Base-by-base conservation (phyloP, 2,797 vertebrate species). In the Botia almorhae region DNA sequence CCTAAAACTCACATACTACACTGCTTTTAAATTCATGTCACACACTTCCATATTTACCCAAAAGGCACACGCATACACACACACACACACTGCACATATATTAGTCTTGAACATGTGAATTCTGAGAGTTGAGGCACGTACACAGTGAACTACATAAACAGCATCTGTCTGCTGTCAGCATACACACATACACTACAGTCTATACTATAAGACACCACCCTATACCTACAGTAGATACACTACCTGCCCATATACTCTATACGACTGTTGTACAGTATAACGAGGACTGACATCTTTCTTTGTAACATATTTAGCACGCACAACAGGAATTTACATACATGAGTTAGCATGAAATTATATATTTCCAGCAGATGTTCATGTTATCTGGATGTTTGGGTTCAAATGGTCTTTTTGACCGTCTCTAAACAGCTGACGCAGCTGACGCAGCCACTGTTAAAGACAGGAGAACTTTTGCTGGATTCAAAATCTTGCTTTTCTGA, bases 101-200 rank as follows among this genome's bases (percentile, higher is more conserved):
- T 56, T 50, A 50, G 17, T 64, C 23, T 64, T 64, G 23, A 16
- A 64, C 10, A 69, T 51, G 36, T 29, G 21, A 65, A 39, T 65
- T 65, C 17, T n/a, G 33, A 7, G n/a, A 65, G 33, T 65, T 65
- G 33, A 75, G 60, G 73, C 48, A 64, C 60, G 33, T 65, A 65
- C 63, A 65, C 33, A 70, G 21, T 36, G 43, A 78, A 69, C 63
- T 39, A 65, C 23, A 69, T 71, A 65, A 64, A 56, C 48, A 71
- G 46, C n/a, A 73, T 72, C 36, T 55, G 48, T 73, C 48, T 39
- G 23, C 60, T 72, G 33, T 6, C 69, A 53, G 58, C 43, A 5
- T 29, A 26, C 33, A 69, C 36, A 61, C 36, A 61, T 21, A 64
- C 39, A 63, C 23, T 29, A n/a, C 14, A 43, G 29, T 46, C 61